Conservation (phyloP, 2,888 invertebrate species). For the Idaea straminata region DNA sequence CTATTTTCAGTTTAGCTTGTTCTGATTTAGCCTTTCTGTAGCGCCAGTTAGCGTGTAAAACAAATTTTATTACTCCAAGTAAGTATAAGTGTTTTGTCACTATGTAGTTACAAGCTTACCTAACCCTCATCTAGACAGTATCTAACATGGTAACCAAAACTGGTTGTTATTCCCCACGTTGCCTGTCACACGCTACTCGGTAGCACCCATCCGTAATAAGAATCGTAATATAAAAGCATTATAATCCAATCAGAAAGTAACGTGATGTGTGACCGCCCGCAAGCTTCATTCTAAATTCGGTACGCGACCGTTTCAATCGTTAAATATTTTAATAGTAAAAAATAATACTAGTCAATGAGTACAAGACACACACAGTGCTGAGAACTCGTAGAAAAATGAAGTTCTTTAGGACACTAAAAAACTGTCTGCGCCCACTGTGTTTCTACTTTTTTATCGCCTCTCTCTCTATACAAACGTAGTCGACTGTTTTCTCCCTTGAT, state of each 20-base stretch:
- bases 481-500: no score
- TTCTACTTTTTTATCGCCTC: no score
- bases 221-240: constrained; percentile 78
- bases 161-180: constrained; percentile 69
- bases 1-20: no score
- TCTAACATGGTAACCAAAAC: constrained; percentile 28
- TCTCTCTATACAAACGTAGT: no score
- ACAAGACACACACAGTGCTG: constrained; percentile 48
- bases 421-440: no score
- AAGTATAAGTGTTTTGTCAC: background rate
- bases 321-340: constrained; percentile 68
- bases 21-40: no score
- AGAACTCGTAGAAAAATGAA: constrained; percentile 10
- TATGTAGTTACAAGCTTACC: background rate
- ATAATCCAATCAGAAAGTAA: constrained; percentile 77
- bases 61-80: no score
- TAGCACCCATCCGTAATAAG: constrained; percentile 71
- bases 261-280: constrained; percentile 72
- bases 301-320: constrained; percentile 58
- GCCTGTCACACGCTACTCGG: constrained; percentile 66
- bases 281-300: constrained; percentile 67
- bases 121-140: background rate
- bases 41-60: no score
- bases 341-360: constrained; percentile 61
- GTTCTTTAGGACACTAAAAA: no score